A percentile compares a stretch with the other conserved stretches of the same genome.
Evolutionary conservation across 1,140 invertebrate species (phyloP).

Genomic region (Apis cerana): DNA sequence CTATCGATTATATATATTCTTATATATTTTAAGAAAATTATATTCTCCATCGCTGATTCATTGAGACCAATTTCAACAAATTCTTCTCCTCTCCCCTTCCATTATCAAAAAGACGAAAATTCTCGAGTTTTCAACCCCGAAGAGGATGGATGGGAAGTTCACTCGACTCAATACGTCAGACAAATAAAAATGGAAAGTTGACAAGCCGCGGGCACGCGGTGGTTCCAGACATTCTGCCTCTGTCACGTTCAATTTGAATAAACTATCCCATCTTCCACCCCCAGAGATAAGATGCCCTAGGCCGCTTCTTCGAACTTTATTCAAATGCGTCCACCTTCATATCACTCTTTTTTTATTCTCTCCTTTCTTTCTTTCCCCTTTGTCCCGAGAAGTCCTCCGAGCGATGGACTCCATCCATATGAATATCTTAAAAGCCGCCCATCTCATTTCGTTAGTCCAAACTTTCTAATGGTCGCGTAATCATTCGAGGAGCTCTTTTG

Average conservation of each 20-base stretch:
- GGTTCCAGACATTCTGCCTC: constrained; percentile 67
- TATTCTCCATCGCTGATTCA: too few relatives aligned
- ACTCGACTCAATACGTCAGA: constrained; percentile 60
- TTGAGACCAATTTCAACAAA: background rate
- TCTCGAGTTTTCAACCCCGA: background rate
- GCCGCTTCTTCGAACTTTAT: constrained; percentile 73
- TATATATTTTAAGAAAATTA: too few relatives aligned
- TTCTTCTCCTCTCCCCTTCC: background rate
- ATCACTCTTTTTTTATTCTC: background rate
- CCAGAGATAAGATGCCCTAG: constrained; percentile 10
- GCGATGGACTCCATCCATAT: background rate
- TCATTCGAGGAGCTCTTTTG: constrained; percentile 16
- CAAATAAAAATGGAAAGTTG: constrained; percentile 73
- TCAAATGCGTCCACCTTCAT: constrained; percentile 63
- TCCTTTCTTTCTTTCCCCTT: background rate
- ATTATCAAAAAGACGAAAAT: background rate
- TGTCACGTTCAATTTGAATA: constrained; percentile 75
- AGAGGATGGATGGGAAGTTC: constrained; percentile 25
- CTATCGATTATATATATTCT: too few relatives aligned
- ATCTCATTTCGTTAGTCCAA: constrained; percentile 20
- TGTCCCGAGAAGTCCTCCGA: constrained; percentile 12
- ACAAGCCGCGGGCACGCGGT: constrained; percentile 66
- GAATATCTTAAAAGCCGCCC: background rate
- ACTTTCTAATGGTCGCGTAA: constrained; percentile 25
- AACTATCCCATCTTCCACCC: constrained; percentile 23